Evolutionary conservation across 2,888 invertebrate genomes (phyloP).

Genomic region (Gisinianus flammeolus): DNA sequence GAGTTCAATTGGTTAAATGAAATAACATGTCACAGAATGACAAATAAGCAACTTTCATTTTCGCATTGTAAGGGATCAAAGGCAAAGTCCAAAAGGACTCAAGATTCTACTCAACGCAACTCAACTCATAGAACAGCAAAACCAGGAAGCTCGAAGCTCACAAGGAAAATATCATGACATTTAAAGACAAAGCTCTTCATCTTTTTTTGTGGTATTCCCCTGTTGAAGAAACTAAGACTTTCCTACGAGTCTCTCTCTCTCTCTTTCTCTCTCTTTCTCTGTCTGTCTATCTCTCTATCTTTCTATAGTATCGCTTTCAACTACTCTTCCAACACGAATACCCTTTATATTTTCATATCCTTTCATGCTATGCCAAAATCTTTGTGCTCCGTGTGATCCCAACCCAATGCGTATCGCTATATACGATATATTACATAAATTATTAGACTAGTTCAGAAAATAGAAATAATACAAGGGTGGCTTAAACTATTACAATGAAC

Average conservation of each 20-base stretch:
- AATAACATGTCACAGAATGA: slow-evolving; percentile 35
- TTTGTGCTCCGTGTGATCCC: neutral
- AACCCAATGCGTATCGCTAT: no score
- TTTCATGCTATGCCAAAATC: neutral
- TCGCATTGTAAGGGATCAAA: slow-evolving; percentile 33
- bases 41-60: slow-evolving; percentile 37
- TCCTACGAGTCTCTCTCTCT: neutral
- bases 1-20: slow-evolving; percentile 32
- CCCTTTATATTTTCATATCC: neutral
- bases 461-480: no score
- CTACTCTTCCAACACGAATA: no score
- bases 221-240: slow-evolving; percentile 13
- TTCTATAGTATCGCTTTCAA: no score
- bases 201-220: slow-evolving; percentile 34
- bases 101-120: no score
- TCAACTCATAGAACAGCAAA: slow-evolving; percentile 1
- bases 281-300: no score
- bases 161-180: slow-evolving; percentile 41
- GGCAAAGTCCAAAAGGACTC: no score
- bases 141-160: neutral
- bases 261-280: neutral
- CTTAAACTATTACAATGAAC: no score
- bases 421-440: no score
- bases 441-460: no score
- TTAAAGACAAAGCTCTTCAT: slow-evolving; percentile 42